These are phyloP conservation scores for Seriola aureovittata DNA, from an alignment of 2,113 vertebrate species.

Conservation along the genomic window DNA sequence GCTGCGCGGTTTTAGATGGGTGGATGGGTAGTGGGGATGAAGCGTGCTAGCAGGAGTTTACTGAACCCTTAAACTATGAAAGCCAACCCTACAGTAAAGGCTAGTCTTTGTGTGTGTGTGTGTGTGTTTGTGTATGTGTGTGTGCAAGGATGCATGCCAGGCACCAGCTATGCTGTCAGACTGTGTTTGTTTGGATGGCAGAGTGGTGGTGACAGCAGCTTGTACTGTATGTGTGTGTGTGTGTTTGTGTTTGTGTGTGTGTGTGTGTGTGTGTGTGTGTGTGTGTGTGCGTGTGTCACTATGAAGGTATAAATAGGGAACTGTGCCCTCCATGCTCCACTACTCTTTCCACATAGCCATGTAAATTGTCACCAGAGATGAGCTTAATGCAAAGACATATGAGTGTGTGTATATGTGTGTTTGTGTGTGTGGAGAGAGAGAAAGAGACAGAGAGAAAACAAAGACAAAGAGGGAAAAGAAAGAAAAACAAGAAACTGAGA, in stretches of 20 bases:
- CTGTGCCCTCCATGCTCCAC: constrained; percentile 55
- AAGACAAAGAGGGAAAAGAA: not conserved
- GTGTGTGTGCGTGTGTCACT: constrained; percentile 6
- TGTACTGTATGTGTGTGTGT: constrained; percentile 34
- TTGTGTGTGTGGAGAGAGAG: not conserved
- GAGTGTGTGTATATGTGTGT: not conserved
- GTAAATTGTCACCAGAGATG: constrained; percentile 50
- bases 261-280: constrained; percentile 15
- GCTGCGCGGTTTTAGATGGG: constrained; percentile 28
- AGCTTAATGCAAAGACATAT: constrained; percentile 47
- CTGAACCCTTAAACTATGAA: constrained; percentile 61
- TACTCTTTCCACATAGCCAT: constrained; percentile 47
- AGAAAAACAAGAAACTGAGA: not conserved
- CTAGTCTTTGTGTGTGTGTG: constrained; percentile 2
- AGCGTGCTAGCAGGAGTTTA: constrained; percentile 42
- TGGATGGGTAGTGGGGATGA: constrained; percentile 38
- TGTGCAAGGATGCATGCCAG: constrained; percentile 63
- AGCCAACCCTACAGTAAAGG: constrained; percentile 34
- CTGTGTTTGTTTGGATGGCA: constrained; percentile 85
- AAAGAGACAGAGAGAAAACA: not conserved
- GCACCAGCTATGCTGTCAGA: constrained; percentile 85
- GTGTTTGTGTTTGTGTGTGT: constrained; percentile 54
- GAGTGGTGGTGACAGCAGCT: constrained; percentile 61
- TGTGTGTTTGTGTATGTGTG: constrained; percentile 28
- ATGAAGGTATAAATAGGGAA: constrained; percentile 52